Percentiles rank a stretch among this genome's conserved stretches.
These are phyloP conservation scores for Alcis repandata DNA, from an alignment of 2,888 invertebrate species.

Conservation along the genomic window DNA sequence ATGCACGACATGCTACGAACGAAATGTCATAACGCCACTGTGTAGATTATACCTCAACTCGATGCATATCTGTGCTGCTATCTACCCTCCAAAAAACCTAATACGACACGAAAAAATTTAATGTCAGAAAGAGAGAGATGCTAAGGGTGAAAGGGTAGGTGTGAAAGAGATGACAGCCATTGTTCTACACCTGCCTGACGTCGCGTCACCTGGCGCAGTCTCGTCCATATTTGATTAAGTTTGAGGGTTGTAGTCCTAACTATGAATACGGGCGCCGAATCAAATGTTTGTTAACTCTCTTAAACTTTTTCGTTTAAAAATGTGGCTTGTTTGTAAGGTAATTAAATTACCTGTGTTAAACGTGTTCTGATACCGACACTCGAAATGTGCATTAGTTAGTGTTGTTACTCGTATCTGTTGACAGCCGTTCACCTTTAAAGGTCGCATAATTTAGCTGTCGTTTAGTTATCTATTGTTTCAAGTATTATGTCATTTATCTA, in stretches of 20 bases:
- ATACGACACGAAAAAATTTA: conserved; percentile 70
- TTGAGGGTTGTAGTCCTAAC: conserved; percentile 73
- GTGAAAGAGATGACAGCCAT: conserved; percentile 67
- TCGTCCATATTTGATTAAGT: conserved; percentile 82
- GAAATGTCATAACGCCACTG: conserved; percentile 59
- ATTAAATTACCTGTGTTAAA: conserved; percentile 11
- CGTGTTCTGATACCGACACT: conserved; percentile 5
- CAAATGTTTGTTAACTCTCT: not conserved
- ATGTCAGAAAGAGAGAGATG: conserved; percentile 62
- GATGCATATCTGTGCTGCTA: conserved; percentile 60
- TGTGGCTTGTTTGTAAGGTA: not conserved
- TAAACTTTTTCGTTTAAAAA: too few species aligned
- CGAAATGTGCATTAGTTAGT: conserved; percentile 24
- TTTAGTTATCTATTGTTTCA: conserved; percentile 41
- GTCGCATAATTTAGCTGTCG: conserved; percentile 51
- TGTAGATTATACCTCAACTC: conserved; percentile 54
- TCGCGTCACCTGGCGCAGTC: conserved; percentile 74
- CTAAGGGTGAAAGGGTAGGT: conserved; percentile 50
- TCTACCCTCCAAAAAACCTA: conserved; percentile 64
- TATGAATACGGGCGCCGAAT: conserved; percentile 58
- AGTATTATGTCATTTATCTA: conserved; percentile 44
- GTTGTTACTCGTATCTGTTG: conserved; percentile 44
- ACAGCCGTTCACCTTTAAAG: conserved; percentile 61
- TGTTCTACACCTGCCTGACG: conserved; percentile 77
- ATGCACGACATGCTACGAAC: not conserved